phyloP scores from a whole-genome alignment of 2,797 vertebrate genomes.

The Gymnoscopelus microlampas region DNA sequence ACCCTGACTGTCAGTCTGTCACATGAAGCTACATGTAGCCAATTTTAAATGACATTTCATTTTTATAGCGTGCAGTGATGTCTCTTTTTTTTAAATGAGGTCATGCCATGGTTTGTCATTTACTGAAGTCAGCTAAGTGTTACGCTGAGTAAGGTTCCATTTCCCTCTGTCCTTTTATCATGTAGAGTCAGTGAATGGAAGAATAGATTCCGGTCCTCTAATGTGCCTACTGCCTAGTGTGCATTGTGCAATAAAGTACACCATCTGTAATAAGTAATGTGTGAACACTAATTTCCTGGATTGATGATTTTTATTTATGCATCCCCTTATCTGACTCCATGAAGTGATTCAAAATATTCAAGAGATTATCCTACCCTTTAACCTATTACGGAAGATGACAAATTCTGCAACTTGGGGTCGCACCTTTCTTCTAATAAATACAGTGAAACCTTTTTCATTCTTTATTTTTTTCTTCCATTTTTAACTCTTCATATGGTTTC shows the following conservation, averaged over 20 bases:
- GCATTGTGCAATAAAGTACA: neutral
- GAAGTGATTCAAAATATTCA: conserved; percentile 37
- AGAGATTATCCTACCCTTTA: conserved; percentile 41
- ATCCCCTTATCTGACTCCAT: conserved; percentile 34
- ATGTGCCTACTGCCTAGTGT: neutral
- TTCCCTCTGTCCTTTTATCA: conserved; percentile 6
- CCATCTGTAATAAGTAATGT: conserved; percentile 10
- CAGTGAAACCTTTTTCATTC: no score
- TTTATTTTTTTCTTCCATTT: no score
- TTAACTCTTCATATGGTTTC: no score
- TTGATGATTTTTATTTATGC: conserved; percentile 20
- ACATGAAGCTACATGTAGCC: neutral
- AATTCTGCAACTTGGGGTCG: conserved; percentile 34
- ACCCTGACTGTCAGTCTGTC: neutral
- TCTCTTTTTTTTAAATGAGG: neutral
- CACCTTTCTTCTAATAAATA: no score
- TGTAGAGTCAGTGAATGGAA: conserved; percentile 16
- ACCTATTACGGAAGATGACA: conserved; percentile 57
- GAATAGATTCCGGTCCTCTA: neutral
- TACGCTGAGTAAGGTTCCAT: neutral
- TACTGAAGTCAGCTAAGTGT: neutral
- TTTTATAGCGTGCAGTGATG: neutral
- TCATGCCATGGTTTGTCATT: neutral
- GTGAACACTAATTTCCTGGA: conserved; percentile 25
- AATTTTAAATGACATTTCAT: neutral